Conservation (phyloP, 2,888 invertebrate genomes). For the Mythimna pallens region DNA sequence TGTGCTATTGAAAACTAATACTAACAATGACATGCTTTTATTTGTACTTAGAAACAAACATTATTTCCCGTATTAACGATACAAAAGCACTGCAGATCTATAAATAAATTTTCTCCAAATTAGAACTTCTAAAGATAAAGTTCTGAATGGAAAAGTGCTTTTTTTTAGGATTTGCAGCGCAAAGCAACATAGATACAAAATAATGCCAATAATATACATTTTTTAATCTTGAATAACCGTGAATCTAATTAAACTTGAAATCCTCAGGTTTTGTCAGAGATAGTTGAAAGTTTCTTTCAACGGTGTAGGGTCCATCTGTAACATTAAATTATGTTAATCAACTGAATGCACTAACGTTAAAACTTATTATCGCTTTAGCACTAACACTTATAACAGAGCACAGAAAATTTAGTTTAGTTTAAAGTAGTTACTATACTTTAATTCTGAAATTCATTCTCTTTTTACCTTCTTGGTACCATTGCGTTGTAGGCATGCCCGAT, state of each 20-base stretch:
- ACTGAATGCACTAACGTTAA: background rate
- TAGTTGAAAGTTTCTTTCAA: constrained; percentile 39
- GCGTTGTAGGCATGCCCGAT: constrained; percentile 84
- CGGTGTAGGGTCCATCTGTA: constrained; percentile 49
- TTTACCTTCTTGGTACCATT: constrained; percentile 91
- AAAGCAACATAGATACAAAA: background rate
- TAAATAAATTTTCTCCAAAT: too few relatives aligned
- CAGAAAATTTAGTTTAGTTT: too few relatives aligned
- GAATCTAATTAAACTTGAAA: constrained; percentile 38
- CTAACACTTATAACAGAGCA: background rate
- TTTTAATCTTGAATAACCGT: background rate
- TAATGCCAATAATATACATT: background rate
- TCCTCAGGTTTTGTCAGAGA: constrained; percentile 38
- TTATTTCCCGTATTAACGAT: too few relatives aligned
- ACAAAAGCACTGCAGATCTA: too few relatives aligned
- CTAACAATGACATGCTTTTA: too few relatives aligned
- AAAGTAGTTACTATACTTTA: background rate
- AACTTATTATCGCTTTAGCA: too few relatives aligned
- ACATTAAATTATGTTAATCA: constrained; percentile 1
- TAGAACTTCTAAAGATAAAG: background rate
- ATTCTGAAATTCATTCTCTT: background rate
- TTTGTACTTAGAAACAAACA: too few relatives aligned
- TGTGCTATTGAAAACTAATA: too few relatives aligned
- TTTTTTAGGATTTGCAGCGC: background rate
- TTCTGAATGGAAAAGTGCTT: background rate